Conservation (phyloP, 2,888 invertebrate genomes). For the Brachyptera risi region DNA sequence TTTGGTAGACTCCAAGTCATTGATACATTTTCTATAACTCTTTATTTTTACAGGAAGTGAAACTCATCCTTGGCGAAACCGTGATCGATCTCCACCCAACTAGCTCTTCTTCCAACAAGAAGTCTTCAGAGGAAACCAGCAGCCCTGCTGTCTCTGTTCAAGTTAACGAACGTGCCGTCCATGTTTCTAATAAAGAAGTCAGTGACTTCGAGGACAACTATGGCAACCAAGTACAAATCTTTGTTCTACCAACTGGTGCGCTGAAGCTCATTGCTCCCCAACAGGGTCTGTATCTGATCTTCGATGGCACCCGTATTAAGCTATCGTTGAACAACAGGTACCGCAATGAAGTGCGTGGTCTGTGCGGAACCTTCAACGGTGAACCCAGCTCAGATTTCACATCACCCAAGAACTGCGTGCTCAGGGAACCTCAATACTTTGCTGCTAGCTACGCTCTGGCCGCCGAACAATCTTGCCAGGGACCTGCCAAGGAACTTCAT, state of each 20-base stretch:
- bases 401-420: conserved; percentile 53
- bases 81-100: conserved; percentile 43
- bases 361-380: conserved; percentile 62
- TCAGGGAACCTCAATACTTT: conserved; percentile 52
- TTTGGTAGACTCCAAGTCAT: too few species aligned
- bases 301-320: conserved; percentile 57
- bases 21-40: background rate
- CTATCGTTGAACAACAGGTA: conserved; percentile 44
- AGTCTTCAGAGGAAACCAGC: conserved; percentile 25
- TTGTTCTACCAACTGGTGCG: conserved; percentile 50
- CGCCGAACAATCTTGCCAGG: conserved; percentile 46
- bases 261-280: conserved; percentile 49
- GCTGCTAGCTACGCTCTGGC: conserved; percentile 55
- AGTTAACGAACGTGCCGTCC: conserved; percentile 38
- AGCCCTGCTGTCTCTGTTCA: conserved; percentile 40
- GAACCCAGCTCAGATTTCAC: conserved; percentile 56
- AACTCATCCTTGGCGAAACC: conserved; percentile 45
- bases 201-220: conserved; percentile 44
- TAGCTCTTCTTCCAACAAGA: conserved; percentile 43
- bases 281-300: conserved; percentile 51
- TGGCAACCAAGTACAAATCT: conserved; percentile 37
- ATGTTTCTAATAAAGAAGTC: conserved; percentile 42
- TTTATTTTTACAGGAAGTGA: conserved; percentile 48
- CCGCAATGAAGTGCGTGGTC: conserved; percentile 56
- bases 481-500: conserved; percentile 46